Percentiles rank a stretch among this genome's conserved stretches.
phyloP scores from a whole-genome alignment of 2,113 vertebrate species.

The Silurus meridionalis region DNA sequence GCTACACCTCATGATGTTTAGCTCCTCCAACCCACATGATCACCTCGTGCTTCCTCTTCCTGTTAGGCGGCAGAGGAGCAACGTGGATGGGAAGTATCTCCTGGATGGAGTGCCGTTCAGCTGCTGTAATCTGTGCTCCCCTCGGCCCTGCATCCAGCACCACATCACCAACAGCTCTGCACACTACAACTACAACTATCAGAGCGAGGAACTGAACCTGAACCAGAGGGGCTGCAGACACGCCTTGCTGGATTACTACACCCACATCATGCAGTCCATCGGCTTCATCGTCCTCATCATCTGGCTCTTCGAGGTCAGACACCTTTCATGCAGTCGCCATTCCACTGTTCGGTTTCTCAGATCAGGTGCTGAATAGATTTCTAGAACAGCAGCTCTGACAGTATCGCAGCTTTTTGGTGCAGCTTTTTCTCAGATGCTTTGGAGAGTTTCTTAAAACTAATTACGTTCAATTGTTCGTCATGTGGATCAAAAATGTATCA shows the following conservation, averaged over 20 bases:
- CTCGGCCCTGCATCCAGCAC: constrained; percentile 85
- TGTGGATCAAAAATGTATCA: too few relatives aligned
- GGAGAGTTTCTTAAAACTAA: too few relatives aligned
- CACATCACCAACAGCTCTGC: constrained; percentile 78
- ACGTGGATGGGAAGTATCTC: constrained; percentile 80
- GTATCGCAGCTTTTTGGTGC: too few relatives aligned
- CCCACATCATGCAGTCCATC: constrained; percentile 76
- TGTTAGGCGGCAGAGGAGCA: constrained; percentile 79
- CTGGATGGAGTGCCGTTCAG: constrained; percentile 85
- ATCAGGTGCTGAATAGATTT: not conserved
- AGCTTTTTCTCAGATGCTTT: too few relatives aligned
- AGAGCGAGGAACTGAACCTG: constrained; percentile 79
- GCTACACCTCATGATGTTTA: not conserved
- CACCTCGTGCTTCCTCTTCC: constrained; percentile 12
- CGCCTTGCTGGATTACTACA: constrained; percentile 83
- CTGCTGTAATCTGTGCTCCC: constrained; percentile 83
- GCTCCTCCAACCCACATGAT: not conserved
- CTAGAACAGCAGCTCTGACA: too few relatives aligned
- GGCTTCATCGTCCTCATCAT: constrained; percentile 77
- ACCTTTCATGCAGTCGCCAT: not conserved
- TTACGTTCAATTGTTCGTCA: too few relatives aligned
- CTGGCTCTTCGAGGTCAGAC: constrained; percentile 86
- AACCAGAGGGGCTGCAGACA: constrained; percentile 81
- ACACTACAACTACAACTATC: constrained; percentile 77
- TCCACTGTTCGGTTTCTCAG: not conserved